Evolutionary conservation across 2,888 invertebrate genomes (phyloP), one percentile per base, ranked within the genome.

Genomic region (Stenolophus ochropezus): DNA sequence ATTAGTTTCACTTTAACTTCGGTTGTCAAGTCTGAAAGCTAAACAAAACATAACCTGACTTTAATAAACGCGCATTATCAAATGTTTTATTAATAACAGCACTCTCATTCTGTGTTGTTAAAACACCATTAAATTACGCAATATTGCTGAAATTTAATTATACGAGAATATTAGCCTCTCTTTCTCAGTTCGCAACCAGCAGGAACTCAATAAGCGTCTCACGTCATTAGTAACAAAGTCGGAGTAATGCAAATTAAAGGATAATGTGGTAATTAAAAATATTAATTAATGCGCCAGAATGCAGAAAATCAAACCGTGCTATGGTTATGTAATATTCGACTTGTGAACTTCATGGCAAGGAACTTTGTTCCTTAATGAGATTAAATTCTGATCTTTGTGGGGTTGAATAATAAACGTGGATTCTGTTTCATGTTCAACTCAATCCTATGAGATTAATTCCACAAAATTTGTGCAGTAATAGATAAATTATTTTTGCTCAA

Each of bases 361-460:
- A 58, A 58, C 61, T 61, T 61, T 21, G 25, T 61, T 23, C n/a
- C 23, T 25, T 61, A 61, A 61, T 61, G 6, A 23, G 23, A 61
- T 61, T 61, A 61, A 23, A 61, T 61, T 25, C 21, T 25, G 25
- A 11, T 2, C 14, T 23, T 25, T 61, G 23, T 61, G 23, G 23
- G 11, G n/a, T 25, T 61, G 21, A 25, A 58, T 8, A 16, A 53
- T 14, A 16, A 6, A 53, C 53, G 20, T 20, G 20, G 6, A 18
- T 2, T 20, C 53, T 18, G 5, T 6, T 20, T 53, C 5, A 53
- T 53, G 14, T 20, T 20, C 18, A 20, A 53, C 1, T 18, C 18
- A 53, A 18, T 2, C 4, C 5, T 53, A 5, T 53, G 0, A 33
- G 33, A 33, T 33, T 33, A 33, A 2, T 33, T 33, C 33, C 2